phyloP scores from a whole-genome alignment of 1,140 invertebrate species.

The Zophobas morio region DNA sequence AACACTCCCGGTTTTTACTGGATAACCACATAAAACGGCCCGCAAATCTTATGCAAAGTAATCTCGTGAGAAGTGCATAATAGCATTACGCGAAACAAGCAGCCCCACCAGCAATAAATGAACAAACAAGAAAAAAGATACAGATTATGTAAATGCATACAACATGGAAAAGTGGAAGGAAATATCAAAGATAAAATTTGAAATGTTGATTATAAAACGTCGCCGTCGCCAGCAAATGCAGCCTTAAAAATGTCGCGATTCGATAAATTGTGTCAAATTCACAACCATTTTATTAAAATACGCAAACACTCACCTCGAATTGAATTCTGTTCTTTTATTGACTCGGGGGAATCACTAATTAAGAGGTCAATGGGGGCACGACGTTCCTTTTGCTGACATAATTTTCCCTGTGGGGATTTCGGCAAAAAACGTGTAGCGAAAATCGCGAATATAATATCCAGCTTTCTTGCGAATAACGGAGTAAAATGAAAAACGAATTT shows the following conservation, averaged over 20 bases:
- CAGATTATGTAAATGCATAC: conserved; percentile 45
- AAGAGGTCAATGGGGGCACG: conserved; percentile 14
- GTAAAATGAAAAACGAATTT: no score
- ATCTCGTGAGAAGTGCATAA: conserved; percentile 58
- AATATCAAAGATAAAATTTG: conserved; percentile 36
- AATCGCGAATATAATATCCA: no score
- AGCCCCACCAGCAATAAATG: conserved; percentile 42
- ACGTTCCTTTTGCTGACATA: neutral
- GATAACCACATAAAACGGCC: conserved; percentile 53
- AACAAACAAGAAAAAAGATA: conserved; percentile 46
- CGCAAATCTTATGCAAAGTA: conserved; percentile 58
- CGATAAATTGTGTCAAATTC: conserved; percentile 23
- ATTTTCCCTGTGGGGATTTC: neutral
- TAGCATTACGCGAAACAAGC: conserved; percentile 50
- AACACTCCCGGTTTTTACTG: conserved; percentile 54
- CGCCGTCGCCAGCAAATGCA: neutral
- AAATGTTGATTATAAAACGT: conserved; percentile 20
- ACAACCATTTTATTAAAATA: conserved; percentile 21
- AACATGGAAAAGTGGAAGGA: conserved; percentile 42
- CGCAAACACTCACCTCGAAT: conserved; percentile 20
- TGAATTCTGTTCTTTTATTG: conserved; percentile 23
- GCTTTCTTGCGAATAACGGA: no score
- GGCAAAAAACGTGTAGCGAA: no score
- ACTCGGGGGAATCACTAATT: conserved; percentile 22
- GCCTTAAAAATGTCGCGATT: conserved; percentile 5